A percentile compares a stretch with the other conserved stretches of the same genome.
Conservation (phyloP, 1,140 invertebrate species). For the Pemphigus obesinymphae region DNA sequence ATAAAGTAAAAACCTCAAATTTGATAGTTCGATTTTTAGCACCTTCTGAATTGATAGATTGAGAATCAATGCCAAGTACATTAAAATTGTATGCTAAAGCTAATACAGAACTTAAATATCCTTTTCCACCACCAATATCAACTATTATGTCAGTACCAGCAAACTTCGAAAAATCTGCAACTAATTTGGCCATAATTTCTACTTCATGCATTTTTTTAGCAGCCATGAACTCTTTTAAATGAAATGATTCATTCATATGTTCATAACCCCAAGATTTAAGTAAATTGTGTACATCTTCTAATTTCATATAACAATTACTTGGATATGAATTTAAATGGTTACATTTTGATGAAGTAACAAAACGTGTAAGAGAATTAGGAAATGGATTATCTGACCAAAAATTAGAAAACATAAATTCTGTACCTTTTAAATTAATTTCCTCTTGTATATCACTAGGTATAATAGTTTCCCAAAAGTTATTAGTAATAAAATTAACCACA, state of each 20-base stretch:
- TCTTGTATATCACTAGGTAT: conserved; percentile 56
- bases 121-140: conserved; percentile 82
- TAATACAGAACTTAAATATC: conserved; percentile 71
- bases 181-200: conserved; percentile 56
- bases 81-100: conserved; percentile 64
- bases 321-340: background rate
- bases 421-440: conserved; percentile 51
- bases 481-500: conserved; percentile 73
- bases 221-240: conserved; percentile 52
- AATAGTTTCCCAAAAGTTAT: conserved; percentile 61
- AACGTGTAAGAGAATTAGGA: conserved; percentile 2
- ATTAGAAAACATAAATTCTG: background rate
- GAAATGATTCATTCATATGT: conserved; percentile 50
- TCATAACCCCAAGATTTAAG: conserved; percentile 52
- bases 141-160: conserved; percentile 56
- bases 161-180: conserved; percentile 51
- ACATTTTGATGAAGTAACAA: conserved; percentile 2
- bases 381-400: conserved; percentile 25
- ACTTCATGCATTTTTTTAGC: conserved; percentile 82
- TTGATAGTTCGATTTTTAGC: conserved; percentile 60
- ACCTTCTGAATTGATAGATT: conserved; percentile 59
- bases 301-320: conserved; percentile 27
- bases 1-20: conserved; percentile 52
- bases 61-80: conserved; percentile 75
- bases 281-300: conserved; percentile 48